These are phyloP conservation scores for Hemicrepidius hirtus DNA, from an alignment of 2,888 invertebrate species.

Conservation along the genomic window DNA sequence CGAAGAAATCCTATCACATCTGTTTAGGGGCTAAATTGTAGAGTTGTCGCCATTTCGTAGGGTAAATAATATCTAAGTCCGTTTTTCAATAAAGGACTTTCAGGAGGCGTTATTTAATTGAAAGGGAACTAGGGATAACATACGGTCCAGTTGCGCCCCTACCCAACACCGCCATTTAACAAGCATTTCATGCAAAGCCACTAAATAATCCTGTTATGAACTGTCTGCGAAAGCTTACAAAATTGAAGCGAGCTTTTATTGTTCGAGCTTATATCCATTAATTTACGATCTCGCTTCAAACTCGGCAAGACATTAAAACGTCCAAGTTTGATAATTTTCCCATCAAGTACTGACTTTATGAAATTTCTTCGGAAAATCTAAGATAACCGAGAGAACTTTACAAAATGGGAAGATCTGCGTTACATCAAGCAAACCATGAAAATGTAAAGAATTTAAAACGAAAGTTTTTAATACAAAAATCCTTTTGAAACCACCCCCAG, in stretches of 20 bases:
- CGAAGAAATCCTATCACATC: slow-evolving; percentile 1
- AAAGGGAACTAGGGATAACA: slow-evolving; percentile 32
- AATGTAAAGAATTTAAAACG: no score
- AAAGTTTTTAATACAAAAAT: no score
- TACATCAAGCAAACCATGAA: no score
- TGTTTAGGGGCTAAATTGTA: slow-evolving; percentile 19
- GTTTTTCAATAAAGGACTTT: slow-evolving; percentile 40
- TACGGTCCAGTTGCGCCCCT: slow-evolving; percentile 45
- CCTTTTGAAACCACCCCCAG: no score
- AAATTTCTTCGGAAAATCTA: slow-evolving; percentile 1
- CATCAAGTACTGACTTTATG: slow-evolving; percentile 12
- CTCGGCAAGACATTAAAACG: slow-evolving; percentile 3
- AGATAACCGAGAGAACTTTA: no score
- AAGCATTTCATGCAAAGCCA: slow-evolving; percentile 28
- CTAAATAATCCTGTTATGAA: slow-evolving; percentile 33
- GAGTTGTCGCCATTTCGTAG: slow-evolving; percentile 22
- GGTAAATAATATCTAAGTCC: slow-evolving; percentile 22
- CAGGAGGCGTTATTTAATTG: slow-evolving; percentile 41
- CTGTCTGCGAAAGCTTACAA: slow-evolving; percentile 25
- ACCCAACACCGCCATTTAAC: slow-evolving; percentile 12
- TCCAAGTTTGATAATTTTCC: neutral
- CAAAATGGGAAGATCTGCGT: no score
- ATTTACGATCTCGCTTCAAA: slow-evolving; percentile 16
- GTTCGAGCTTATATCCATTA: slow-evolving; percentile 22
- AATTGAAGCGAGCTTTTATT: slow-evolving; percentile 26